Percentiles rank a stretch among this genome's conserved stretches.
Evolutionary conservation across 1,140 invertebrate genomes (phyloP).

Genomic region (Popillia japonica): DNA sequence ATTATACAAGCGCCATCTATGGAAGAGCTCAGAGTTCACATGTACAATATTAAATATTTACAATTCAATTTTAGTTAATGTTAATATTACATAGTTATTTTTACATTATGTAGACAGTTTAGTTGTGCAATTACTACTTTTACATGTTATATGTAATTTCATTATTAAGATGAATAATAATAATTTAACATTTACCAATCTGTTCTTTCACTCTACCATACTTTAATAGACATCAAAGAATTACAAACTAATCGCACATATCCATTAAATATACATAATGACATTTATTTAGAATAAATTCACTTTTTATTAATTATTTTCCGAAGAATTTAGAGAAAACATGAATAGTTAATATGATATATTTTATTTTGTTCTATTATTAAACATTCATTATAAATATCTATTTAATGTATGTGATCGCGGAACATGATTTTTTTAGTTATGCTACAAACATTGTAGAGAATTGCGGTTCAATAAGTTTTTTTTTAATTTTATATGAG

Average conservation of each 20-base stretch:
- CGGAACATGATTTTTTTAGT: no score
- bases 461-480: no score
- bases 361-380: no score
- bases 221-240: not conserved
- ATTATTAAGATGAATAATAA: not conserved
- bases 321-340: not conserved
- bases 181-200: not conserved
- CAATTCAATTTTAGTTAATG: not conserved
- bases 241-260: constrained; percentile 1
- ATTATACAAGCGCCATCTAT: constrained; percentile 3
- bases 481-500: no score
- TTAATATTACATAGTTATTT: constrained; percentile 2
- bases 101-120: no score
- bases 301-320: not conserved
- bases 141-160: no score
- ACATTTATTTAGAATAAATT: constrained; percentile 6
- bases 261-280: not conserved
- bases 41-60: constrained; percentile 9
- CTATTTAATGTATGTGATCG: not conserved
- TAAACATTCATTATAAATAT: no score
- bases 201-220: not conserved
- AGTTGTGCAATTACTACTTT: no score
- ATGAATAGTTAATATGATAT: not conserved
- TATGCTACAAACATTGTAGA: no score
- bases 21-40: constrained; percentile 22